Percentiles rank a stretch among this genome's conserved stretches.
These are phyloP conservation scores for Podarcis cretensis DNA, from an alignment of 2,113 vertebrate genomes.

Conservation along the genomic window DNA sequence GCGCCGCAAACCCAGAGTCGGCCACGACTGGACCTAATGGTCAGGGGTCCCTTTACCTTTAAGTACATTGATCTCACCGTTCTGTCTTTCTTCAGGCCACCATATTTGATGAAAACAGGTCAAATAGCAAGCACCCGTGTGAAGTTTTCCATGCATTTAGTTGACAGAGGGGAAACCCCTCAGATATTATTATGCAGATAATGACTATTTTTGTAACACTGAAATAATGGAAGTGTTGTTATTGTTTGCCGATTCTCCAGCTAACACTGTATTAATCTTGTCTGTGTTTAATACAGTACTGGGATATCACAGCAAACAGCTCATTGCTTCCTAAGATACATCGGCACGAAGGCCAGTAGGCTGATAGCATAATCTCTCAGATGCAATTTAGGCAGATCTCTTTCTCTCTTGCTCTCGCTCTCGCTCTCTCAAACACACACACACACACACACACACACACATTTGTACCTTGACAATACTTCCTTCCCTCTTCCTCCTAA, in stretches of 20 bases:
- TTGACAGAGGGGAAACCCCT: accelerated
- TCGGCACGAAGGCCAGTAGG: neutral
- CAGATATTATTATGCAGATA: neutral
- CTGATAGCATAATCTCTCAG: neutral
- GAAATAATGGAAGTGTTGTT: neutral
- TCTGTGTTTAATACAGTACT: neutral
- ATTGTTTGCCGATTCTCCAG: neutral
- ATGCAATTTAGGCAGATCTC: neutral
- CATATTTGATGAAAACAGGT: neutral
- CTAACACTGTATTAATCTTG: neutral
- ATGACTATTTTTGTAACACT: neutral
- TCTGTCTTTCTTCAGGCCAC: constrained; percentile 1
- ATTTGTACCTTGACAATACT: neutral
- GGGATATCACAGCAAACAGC: neutral
- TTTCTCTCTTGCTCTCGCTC: too few relatives aligned
- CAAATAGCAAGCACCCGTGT: neutral
- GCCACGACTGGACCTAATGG: too few relatives aligned
- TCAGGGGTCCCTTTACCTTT: too few relatives aligned
- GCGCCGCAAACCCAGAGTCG: too few relatives aligned
- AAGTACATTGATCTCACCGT: accelerated
- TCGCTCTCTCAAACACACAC: too few relatives aligned
- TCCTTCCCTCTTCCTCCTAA: constrained; percentile 15
- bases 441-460: too few relatives aligned
- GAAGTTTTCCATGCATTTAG: neutral
- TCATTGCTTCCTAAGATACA: neutral